A percentile compares a stretch with the other conserved stretches of the same genome.
Conservation (phyloP, 2,113 vertebrate species). For the Pampusana beccarii region DNA sequence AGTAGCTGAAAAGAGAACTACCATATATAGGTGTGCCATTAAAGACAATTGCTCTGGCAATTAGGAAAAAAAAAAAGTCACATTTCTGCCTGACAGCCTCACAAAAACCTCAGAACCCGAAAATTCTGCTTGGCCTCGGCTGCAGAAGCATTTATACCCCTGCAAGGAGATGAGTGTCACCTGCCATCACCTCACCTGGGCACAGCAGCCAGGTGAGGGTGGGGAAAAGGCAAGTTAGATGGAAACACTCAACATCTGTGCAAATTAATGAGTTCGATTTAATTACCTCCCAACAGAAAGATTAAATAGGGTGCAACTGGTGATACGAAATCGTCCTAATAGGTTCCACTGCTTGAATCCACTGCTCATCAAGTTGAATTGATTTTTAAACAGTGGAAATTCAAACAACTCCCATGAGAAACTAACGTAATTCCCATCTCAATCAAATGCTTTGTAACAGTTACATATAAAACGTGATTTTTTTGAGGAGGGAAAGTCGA, state of each 20-base stretch:
- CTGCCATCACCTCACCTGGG: accelerated
- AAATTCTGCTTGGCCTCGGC: too few relatives aligned
- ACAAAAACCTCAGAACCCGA: background rate
- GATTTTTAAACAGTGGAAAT: slow-evolving; percentile 61
- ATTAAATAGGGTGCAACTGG: slow-evolving; percentile 49
- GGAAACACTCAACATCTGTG: slow-evolving; percentile 1
- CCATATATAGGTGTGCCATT: background rate
- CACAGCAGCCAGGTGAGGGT: background rate
- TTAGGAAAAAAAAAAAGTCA: background rate
- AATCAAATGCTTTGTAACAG: slow-evolving; percentile 54
- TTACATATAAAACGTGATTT: slow-evolving; percentile 42
- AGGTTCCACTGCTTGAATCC: slow-evolving; percentile 46
- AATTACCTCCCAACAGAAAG: slow-evolving; percentile 52
- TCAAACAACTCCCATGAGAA: slow-evolving; percentile 55
- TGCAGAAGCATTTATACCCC: background rate
- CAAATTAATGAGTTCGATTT: slow-evolving; percentile 34
- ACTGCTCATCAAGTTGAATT: slow-evolving; percentile 48
- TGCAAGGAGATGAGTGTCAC: background rate
- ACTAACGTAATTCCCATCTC: slow-evolving; percentile 56
- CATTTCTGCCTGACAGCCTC: background rate
- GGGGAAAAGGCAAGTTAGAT: background rate
- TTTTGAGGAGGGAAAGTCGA: background rate
- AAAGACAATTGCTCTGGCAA: background rate
- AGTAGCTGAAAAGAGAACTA: background rate
- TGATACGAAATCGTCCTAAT: slow-evolving; percentile 24